A percentile compares a stretch with the other conserved stretches of the same genome.
phyloP scores from a whole-genome alignment of 2,888 invertebrate species.

The Tetanocera ferruginea region DNA sequence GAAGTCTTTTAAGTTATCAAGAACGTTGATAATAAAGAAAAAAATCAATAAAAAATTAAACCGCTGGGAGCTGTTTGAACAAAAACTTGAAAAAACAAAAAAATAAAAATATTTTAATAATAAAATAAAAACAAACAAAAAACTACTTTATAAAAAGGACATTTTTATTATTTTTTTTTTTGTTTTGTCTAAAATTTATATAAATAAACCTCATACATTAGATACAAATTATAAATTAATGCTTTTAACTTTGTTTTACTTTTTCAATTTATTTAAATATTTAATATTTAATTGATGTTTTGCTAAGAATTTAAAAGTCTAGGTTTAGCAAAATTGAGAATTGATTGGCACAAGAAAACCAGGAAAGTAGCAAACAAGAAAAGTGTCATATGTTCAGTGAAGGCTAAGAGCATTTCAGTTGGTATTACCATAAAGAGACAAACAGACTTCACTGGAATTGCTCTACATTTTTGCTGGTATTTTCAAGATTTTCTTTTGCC shows the following conservation, averaged over 20 bases:
- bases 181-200: conserved; percentile 42
- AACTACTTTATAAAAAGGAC: conserved; percentile 36
- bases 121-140: conserved; percentile 10
- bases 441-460: too few relatives aligned
- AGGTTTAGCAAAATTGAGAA: conserved; percentile 2
- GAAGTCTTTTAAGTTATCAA: too few relatives aligned
- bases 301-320: neutral
- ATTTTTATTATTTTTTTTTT: conserved; percentile 24
- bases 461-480: neutral
- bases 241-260: neutral
- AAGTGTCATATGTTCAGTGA: too few relatives aligned
- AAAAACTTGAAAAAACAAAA: neutral
- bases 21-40: too few relatives aligned
- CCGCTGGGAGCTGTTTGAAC: neutral
- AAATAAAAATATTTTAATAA: neutral
- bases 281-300: neutral
- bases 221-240: conserved; percentile 1
- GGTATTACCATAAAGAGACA: too few relatives aligned
- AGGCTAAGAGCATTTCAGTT: too few relatives aligned
- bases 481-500: conserved; percentile 5
- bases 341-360: neutral
- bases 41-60: too few relatives aligned
- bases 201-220: conserved; percentile 39
- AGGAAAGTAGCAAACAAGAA: neutral
- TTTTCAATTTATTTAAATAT: conserved; percentile 9